These are phyloP conservation scores for Gari tellinella DNA, from an alignment of 2,888 invertebrate species.

Conservation along the genomic window DNA sequence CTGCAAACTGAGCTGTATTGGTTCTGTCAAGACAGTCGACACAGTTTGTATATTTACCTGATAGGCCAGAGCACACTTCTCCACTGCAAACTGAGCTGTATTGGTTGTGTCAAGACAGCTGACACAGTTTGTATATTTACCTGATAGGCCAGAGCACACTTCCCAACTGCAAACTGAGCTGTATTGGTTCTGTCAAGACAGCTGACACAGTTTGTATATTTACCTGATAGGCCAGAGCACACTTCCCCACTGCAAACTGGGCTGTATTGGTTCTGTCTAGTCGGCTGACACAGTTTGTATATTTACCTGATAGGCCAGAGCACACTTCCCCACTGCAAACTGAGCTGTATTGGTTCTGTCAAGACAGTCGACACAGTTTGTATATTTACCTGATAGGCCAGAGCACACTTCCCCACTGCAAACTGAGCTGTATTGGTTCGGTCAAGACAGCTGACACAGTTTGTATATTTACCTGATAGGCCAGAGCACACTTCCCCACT, in stretches of 20 bases:
- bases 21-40: conserved; percentile 99
- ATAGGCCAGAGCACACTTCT: too few species aligned
- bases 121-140: too few species aligned
- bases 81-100: too few species aligned
- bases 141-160: conserved; percentile 92
- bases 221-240: conserved; percentile 92
- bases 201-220: conserved; percentile 99
- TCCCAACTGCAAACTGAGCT: conserved; percentile 98
- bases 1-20: conserved; percentile 99
- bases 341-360: conserved; percentile 99
- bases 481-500: conserved; percentile 95
- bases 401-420: conserved; percentile 95
- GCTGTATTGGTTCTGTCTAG: conserved; percentile 99
- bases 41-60: too few species aligned
- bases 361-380: conserved; percentile 99
- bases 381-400: conserved; percentile 92
- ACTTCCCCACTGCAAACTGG: conserved; percentile 98
- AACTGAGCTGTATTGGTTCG: conserved; percentile 99
- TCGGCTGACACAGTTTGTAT: conserved; percentile 99
- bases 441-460: conserved; percentile 99
- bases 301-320: conserved; percentile 91
- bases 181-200: conserved; percentile 99
- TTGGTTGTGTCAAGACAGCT: too few species aligned
- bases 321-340: conserved; percentile 97
- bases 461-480: conserved; percentile 94